Base-by-base conservation (phyloP, 2,113 vertebrate species). In the Canis aureus region DNA sequence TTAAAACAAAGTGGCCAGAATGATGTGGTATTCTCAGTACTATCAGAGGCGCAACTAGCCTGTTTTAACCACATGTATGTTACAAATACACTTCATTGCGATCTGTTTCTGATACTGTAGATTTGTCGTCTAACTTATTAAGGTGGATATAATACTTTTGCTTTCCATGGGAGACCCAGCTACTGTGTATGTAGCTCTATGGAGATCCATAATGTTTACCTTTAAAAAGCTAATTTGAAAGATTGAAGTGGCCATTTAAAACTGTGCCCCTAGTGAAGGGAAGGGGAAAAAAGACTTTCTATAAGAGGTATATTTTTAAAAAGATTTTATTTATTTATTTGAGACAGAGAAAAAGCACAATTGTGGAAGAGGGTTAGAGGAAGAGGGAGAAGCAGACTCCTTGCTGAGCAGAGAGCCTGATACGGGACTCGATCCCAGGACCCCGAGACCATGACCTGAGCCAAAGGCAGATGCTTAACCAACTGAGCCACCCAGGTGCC, bases 161-260 rank as follows among this genome's bases (percentile, higher is more conserved):
- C 87, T 51, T 69, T 84, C 22, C 38, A 32, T 79, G 22, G 49
- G 84, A 15, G 71, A 69, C 74, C 95, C 32, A 59, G 59, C 4
- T 90, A 43, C 49, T 92, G 35, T 35, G 3, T 35, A n/a, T 35
- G 55, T 91, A 89, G n/a, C 84, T 67, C n/a, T 95, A 0, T 64
- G n/a, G 64, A 95, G 62, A 94, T 82, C 16, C 71, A 69, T 86
- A 22, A 66, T 95, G 7, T 69, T 97, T 53, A 96, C 7, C 59
- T 97, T 92, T 89, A 66, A 69, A 97, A 98, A 91, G 17, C n/a
- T 88, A 7, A 79, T 88, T 92, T 66, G 76, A 94, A 89, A 92
- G 38, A 11, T 51, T 73, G 73, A 97, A 97, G 91, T 95, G 15
- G 27, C 89, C 0, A 5, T 91, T 94, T 98, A 71, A 95, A 97